A percentile compares a stretch with the other conserved stretches of the same genome.
These are phyloP conservation scores for Limanda limanda DNA, from an alignment of 2,113 vertebrate genomes.

Conservation along the genomic window DNA sequence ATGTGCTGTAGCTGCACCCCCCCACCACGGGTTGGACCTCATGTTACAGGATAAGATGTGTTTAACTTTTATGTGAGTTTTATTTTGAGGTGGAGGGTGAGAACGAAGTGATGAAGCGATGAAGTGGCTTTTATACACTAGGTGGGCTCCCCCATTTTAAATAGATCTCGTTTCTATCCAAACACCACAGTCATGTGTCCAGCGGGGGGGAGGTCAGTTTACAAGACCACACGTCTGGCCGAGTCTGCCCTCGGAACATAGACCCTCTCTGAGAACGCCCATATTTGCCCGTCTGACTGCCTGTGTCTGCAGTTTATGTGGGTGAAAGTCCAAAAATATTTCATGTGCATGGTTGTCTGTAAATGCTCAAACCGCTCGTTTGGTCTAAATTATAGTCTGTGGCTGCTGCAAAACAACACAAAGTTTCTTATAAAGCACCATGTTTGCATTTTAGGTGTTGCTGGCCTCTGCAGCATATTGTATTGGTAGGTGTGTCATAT, in stretches of 20 bases:
- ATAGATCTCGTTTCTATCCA: conserved; percentile 69
- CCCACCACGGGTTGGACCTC: neutral
- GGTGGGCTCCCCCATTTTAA: conserved; percentile 63
- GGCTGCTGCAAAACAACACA: conserved; percentile 63
- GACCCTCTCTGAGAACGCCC: conserved; percentile 61
- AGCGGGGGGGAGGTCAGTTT: conserved; percentile 48
- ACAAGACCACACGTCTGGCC: conserved; percentile 72
- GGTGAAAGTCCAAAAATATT: conserved; percentile 79
- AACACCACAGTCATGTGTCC: conserved; percentile 62
- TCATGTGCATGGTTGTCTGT: conserved; percentile 73
- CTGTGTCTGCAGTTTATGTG: conserved; percentile 72
- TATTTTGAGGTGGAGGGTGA: conserved; percentile 17
- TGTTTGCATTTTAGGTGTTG: conserved; percentile 72
- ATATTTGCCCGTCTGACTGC: conserved; percentile 70
- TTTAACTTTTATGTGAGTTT: neutral
- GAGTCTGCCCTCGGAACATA: conserved; percentile 66
- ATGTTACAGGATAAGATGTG: neutral
- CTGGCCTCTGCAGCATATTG: conserved; percentile 43
- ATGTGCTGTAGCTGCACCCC: neutral
- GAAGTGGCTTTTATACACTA: neutral
- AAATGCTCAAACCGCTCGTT: conserved; percentile 76
- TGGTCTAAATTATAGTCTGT: conserved; percentile 77
- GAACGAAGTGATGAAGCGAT: conserved; percentile 3
- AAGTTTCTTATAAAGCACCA: conserved; percentile 65
- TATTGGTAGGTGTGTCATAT: conserved; percentile 24